Evolutionary conservation across 2,888 invertebrate genomes (phyloP).

Genomic region (Prenolepis imparis): DNA sequence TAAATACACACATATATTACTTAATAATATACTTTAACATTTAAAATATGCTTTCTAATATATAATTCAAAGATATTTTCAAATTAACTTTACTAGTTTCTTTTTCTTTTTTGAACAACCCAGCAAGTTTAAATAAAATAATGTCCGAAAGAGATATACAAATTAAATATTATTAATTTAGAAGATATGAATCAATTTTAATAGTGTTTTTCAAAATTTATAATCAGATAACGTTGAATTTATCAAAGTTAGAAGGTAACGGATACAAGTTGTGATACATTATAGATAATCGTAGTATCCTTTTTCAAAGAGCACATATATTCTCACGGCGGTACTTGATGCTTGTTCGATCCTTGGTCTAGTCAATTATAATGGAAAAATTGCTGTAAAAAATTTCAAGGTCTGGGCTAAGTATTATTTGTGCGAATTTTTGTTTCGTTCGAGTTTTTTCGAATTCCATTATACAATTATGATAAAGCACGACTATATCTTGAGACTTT

Average conservation of each 20-base stretch:
- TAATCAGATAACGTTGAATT: not conserved
- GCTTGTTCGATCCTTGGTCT: conserved; percentile 66
- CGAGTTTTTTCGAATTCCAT: not conserved
- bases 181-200: not conserved
- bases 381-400: conserved; percentile 66
- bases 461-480: not conserved
- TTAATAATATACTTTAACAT: not conserved
- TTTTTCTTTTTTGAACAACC: not conserved
- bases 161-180: not conserved
- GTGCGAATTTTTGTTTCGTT: not conserved
- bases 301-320: conserved; percentile 55
- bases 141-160: not conserved
- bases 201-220: not conserved
- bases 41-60: not conserved
- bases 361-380: conserved; percentile 67
- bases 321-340: conserved; percentile 62
- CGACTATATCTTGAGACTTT: no score
- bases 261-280: conserved; percentile 61
- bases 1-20: not conserved
- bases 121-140: not conserved
- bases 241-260: conserved; percentile 30
- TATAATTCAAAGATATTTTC: not conserved
- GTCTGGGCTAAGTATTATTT: conserved; percentile 12
- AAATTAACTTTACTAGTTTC: not conserved
- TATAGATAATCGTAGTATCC: conserved; percentile 52